These are phyloP conservation scores for Ladona fulva DNA, from an alignment of 1,140 invertebrate genomes.

Conservation along the genomic window DNA sequence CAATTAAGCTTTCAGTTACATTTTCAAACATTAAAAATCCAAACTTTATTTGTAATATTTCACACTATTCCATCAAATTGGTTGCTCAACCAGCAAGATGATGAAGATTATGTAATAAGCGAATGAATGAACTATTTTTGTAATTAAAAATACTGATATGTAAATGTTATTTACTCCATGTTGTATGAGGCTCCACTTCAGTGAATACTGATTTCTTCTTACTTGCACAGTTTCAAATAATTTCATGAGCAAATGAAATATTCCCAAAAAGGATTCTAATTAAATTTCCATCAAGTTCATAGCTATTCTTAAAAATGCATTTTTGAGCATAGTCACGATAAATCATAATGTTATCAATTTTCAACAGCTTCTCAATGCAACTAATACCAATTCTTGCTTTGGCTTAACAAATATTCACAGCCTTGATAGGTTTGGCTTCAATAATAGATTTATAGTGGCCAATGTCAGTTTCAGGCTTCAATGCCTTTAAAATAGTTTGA, in stretches of 20 bases:
- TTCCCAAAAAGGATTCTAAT: no score
- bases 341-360: neutral
- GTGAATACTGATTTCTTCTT: no score
- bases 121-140: neutral
- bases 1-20: neutral
- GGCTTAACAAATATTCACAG: constrained; percentile 9
- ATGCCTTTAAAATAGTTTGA: neutral
- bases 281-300: no score
- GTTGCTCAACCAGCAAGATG: neutral
- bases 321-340: neutral
- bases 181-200: no score
- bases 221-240: no score
- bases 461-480: constrained; percentile 4
- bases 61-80: no score
- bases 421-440: neutral
- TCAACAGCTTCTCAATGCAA: neutral
- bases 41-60: no score
- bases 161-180: neutral
- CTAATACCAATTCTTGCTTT: constrained; percentile 10
- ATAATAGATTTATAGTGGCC: neutral
- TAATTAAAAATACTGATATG: neutral
- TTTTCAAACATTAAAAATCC: neutral
- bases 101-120: neutral
- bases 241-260: no score
- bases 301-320: no score